Conservation (phyloP, 2,113 vertebrate genomes). For the Pelusios castaneus region DNA sequence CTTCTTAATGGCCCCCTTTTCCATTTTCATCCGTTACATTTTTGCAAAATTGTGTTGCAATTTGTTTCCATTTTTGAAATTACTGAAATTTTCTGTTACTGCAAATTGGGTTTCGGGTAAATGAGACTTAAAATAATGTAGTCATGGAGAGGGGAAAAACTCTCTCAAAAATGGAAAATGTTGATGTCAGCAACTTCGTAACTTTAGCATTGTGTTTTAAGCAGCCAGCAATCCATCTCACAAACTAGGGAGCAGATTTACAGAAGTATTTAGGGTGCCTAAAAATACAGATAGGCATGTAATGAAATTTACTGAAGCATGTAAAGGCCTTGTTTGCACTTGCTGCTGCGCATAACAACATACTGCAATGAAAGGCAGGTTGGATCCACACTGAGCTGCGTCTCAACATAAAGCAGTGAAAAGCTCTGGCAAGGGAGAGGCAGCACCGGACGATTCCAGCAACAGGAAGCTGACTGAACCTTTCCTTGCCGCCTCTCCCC, state of each 20-base stretch:
- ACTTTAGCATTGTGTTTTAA: not conserved
- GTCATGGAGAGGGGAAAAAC: not conserved
- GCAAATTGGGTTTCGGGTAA: not conserved
- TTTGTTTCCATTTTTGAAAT: not conserved
- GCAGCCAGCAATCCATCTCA: not conserved
- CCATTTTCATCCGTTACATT: too few relatives aligned
- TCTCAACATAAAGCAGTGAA: too few relatives aligned
- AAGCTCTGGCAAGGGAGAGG: too few relatives aligned
- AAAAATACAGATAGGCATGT: slow-evolving; percentile 7
- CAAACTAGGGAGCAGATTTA: not conserved
- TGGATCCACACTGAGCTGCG: too few relatives aligned
- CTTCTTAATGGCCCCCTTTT: not conserved
- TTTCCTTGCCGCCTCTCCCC: too few relatives aligned
- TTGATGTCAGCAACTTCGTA: not conserved
- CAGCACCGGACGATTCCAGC: too few relatives aligned
- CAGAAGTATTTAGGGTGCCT: slow-evolving; percentile 6
- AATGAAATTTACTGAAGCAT: not conserved
- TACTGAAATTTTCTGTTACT: not conserved
- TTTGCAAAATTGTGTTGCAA: not conserved
- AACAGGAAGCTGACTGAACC: too few relatives aligned
- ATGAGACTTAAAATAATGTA: not conserved
- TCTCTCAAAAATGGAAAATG: not conserved
- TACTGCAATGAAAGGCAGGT: too few relatives aligned
- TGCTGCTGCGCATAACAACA: too few relatives aligned
- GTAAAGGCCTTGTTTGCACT: too few relatives aligned